These are phyloP conservation scores for Rhopalosiphum maidis DNA, from an alignment of 1,140 invertebrate species.

Conservation along the genomic window DNA sequence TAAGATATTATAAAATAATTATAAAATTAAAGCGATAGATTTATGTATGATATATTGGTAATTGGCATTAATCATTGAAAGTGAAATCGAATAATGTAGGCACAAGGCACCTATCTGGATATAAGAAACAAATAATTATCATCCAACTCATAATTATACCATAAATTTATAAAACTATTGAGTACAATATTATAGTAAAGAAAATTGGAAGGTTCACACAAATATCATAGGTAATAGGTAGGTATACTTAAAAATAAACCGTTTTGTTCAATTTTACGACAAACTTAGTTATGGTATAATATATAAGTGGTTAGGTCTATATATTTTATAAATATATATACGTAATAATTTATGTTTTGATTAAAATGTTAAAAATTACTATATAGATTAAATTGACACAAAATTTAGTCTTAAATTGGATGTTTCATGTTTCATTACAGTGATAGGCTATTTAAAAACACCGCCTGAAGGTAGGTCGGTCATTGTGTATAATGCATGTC, in stretches of 20 bases:
- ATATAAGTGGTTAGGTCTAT: background rate
- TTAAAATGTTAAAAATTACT: slow-evolving; percentile 3
- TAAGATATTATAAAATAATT: background rate
- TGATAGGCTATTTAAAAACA: background rate
- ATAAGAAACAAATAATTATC: background rate
- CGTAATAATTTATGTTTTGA: slow-evolving; percentile 21
- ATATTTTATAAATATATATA: slow-evolving; percentile 9
- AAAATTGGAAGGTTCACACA: background rate
- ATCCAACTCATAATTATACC: background rate
- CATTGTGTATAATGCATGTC: background rate
- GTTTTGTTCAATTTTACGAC: background rate
- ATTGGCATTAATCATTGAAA: background rate
- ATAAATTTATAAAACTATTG: background rate
- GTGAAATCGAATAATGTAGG: background rate
- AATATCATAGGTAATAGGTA: background rate
- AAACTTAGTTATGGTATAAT: background rate
- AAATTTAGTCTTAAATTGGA: slow-evolving; percentile 28
- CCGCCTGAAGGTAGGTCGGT: background rate
- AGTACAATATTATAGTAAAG: background rate
- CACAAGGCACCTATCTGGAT: background rate
- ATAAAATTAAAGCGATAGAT: background rate
- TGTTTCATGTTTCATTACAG: background rate
- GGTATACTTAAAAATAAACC: background rate
- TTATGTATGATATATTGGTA: background rate
- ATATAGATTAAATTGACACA: slow-evolving; percentile 36